A percentile compares a stretch with the other conserved stretches of the same genome.
Conservation (phyloP, 2,797 vertebrate species). For the Gallinago nigripennis region DNA sequence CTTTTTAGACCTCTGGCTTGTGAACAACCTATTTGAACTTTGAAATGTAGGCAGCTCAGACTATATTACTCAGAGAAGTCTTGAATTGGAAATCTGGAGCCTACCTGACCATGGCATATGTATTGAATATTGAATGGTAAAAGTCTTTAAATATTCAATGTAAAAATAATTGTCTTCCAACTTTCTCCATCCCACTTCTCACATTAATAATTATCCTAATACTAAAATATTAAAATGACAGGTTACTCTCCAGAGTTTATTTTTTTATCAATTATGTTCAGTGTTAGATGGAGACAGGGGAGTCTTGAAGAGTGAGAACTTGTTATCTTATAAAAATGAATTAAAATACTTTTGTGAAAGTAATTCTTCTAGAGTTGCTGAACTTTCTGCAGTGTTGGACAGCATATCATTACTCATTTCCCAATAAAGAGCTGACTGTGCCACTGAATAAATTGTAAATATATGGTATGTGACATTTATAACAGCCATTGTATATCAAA, state of each 20-base stretch:
- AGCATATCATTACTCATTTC: constrained; percentile 53
- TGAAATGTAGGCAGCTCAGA: background rate
- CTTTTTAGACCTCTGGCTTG: background rate
- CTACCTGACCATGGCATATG: background rate
- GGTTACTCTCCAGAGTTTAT: background rate
- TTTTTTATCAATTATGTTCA: background rate
- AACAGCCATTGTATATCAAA: constrained; percentile 63
- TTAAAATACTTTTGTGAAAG: constrained; percentile 33
- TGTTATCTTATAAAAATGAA: background rate
- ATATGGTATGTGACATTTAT: constrained; percentile 57
- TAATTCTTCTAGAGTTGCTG: constrained; percentile 1
- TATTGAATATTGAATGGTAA: background rate
- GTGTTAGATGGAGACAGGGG: background rate
- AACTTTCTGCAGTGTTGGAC: constrained; percentile 37
- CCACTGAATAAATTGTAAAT: constrained; percentile 56
- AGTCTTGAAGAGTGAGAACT: background rate
- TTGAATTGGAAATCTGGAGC: background rate
- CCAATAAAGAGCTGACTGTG: constrained; percentile 25
- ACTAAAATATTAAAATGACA: background rate
- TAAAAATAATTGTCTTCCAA: constrained; percentile 3
- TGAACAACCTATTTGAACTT: background rate
- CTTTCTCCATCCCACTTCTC: background rate
- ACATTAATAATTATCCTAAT: background rate
- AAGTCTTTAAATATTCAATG: background rate
- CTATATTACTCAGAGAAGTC: background rate